Percentiles rank a stretch among this genome's conserved stretches.
phyloP scores from a whole-genome alignment of 2,113 vertebrate species.

The Bubo scandiacus region DNA sequence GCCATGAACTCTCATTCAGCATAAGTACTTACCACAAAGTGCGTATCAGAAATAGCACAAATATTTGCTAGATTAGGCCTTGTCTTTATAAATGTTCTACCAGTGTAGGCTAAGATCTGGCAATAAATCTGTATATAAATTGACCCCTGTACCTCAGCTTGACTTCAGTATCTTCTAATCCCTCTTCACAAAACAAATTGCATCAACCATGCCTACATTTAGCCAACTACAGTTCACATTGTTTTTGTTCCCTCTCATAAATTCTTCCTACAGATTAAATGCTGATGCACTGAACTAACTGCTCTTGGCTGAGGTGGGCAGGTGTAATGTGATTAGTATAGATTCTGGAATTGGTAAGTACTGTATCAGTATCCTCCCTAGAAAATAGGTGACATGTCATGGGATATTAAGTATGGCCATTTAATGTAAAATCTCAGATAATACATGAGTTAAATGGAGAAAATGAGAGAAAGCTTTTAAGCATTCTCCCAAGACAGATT shows the following conservation, averaged over 20 bases:
- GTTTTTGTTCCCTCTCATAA: slow-evolving; percentile 79
- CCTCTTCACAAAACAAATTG: slow-evolving; percentile 77
- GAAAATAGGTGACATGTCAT: slow-evolving; percentile 79
- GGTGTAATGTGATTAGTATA: slow-evolving; percentile 76
- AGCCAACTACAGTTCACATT: slow-evolving; percentile 70
- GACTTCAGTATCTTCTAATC: slow-evolving; percentile 76
- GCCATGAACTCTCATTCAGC: not conserved
- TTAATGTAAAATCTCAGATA: slow-evolving; percentile 86
- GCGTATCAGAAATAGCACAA: not conserved
- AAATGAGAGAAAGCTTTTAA: slow-evolving; percentile 87
- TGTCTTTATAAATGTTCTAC: not conserved
- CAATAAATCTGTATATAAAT: slow-evolving; percentile 39
- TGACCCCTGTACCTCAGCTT: slow-evolving; percentile 65
- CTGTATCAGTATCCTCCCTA: slow-evolving; percentile 75
- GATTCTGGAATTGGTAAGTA: slow-evolving; percentile 78
- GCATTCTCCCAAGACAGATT: slow-evolving; percentile 79
- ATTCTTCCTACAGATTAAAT: slow-evolving; percentile 83
- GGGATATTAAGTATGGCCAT: slow-evolving; percentile 84
- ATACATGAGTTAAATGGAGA: slow-evolving; percentile 84
- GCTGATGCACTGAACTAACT: slow-evolving; percentile 67
- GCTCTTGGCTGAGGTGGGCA: slow-evolving; percentile 67
- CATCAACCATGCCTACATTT: slow-evolving; percentile 68
- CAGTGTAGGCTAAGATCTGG: not conserved
- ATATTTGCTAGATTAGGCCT: not conserved
- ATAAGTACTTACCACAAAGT: not conserved